Evolutionary conservation across 2,113 vertebrate genomes (phyloP).

Genomic region (Perca fluviatilis): DNA sequence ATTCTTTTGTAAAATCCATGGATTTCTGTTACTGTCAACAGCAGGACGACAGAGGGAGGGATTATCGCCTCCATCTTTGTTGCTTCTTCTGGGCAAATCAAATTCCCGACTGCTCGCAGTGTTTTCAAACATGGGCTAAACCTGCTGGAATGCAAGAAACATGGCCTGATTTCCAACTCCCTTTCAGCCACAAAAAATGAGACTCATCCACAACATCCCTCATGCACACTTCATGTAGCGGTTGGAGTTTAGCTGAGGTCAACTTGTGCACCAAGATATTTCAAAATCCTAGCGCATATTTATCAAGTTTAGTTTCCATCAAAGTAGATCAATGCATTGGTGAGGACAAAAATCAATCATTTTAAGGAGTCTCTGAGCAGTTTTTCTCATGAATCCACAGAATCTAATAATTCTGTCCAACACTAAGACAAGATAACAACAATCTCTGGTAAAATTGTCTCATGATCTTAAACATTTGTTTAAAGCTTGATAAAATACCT

Average conservation of each 20-base stretch:
- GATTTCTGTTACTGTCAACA: slow-evolving; percentile 53
- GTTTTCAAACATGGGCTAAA: slow-evolving; percentile 33
- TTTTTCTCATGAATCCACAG: background rate
- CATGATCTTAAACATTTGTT: background rate
- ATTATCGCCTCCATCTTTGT: slow-evolving; percentile 39
- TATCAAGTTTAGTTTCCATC: background rate
- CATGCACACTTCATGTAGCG: background rate
- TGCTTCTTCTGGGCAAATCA: background rate
- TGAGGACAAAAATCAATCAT: background rate
- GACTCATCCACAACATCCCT: background rate
- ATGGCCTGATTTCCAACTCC: background rate
- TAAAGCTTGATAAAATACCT: background rate
- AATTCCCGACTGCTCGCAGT: background rate
- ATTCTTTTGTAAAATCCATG: slow-evolving; percentile 54
- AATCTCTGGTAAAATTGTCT: background rate
- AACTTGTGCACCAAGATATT: background rate
- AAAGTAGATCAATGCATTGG: background rate
- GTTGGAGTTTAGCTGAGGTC: background rate
- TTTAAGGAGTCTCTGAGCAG: background rate
- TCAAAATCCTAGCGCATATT: background rate
- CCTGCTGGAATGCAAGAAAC: slow-evolving; percentile 19
- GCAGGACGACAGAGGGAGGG: background rate
- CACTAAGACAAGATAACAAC: background rate
- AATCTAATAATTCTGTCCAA: too few relatives aligned
- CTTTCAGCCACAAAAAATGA: slow-evolving; percentile 23